phyloP scores from a whole-genome alignment of 2,888 invertebrate species.

The Suillia variegata region DNA sequence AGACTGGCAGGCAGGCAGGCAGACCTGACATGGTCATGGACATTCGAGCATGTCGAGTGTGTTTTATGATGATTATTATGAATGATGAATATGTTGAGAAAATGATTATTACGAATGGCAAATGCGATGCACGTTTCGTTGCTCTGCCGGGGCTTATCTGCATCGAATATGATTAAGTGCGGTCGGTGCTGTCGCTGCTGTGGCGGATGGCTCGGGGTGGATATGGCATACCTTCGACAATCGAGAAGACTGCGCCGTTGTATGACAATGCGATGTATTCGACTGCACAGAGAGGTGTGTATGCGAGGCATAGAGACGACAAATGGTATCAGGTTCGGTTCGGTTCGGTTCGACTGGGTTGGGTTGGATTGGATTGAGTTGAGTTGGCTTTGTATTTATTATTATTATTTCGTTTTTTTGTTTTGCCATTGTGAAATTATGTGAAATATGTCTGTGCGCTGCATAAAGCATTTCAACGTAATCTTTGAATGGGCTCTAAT shows the following conservation, averaged over 20 bases:
- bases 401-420: not conserved
- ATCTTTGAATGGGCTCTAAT: not conserved
- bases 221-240: too few relatives aligned
- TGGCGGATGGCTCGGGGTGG: too few relatives aligned
- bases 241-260: too few relatives aligned
- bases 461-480: not conserved
- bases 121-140: slow-evolving; percentile 48
- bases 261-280: too few relatives aligned
- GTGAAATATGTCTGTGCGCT: not conserved
- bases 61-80: not conserved
- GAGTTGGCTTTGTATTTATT: not conserved
- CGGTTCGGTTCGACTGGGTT: not conserved
- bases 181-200: slow-evolving; percentile 22
- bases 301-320: slow-evolving; percentile 53
- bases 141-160: slow-evolving; percentile 46
- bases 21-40: not conserved
- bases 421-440: not conserved
- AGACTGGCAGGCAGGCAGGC: not conserved
- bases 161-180: slow-evolving; percentile 52
- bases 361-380: not conserved
- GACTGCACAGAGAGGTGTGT: too few relatives aligned
- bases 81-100: not conserved
- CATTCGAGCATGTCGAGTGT: not conserved
- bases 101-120: slow-evolving; percentile 33
- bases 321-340: slow-evolving; percentile 50